These are phyloP conservation scores for Rhinophrynus dorsalis DNA, from an alignment of 2,797 vertebrate species.

Conservation along the genomic window DNA sequence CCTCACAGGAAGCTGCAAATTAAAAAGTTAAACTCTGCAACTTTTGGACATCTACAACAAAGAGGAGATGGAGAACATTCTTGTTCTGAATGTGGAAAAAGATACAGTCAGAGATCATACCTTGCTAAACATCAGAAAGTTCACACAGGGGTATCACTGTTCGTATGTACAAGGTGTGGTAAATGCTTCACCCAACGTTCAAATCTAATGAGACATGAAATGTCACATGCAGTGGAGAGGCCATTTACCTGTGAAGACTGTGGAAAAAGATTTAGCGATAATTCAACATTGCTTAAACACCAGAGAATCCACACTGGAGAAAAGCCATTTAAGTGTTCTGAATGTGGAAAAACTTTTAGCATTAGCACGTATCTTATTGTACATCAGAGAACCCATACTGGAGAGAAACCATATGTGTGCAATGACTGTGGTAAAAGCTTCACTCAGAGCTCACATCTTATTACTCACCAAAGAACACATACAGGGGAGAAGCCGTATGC, in stretches of 20 bases:
- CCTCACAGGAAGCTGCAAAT: neutral
- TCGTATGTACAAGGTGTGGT: constrained; percentile 21
- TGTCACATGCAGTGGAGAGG: neutral
- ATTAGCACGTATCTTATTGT: constrained; percentile 39
- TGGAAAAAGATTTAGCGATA: constrained; percentile 23
- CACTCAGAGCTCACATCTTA: constrained; percentile 20
- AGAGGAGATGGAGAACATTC: neutral
- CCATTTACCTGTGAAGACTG: constrained; percentile 19
- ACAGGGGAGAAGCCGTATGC: constrained; percentile 50
- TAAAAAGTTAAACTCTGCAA: neutral
- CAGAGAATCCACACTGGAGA: constrained; percentile 33
- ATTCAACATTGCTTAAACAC: constrained; percentile 24
- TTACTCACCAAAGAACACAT: constrained; percentile 48
- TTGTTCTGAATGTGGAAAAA: constrained; percentile 48
- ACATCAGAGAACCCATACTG: constrained; percentile 36
- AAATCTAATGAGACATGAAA: constrained; percentile 19
- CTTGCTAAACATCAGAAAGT: constrained; percentile 39
- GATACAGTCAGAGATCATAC: constrained; percentile 20
- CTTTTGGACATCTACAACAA: neutral
- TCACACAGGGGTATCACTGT: constrained; percentile 8
- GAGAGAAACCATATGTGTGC: constrained; percentile 37
- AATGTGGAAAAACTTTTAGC: constrained; percentile 38
- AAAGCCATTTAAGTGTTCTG: constrained; percentile 27
- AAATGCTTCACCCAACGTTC: constrained; percentile 35
- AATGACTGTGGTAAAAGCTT: constrained; percentile 31